Conservation (phyloP, 2,888 invertebrate species). For the Polietes domitor region DNA sequence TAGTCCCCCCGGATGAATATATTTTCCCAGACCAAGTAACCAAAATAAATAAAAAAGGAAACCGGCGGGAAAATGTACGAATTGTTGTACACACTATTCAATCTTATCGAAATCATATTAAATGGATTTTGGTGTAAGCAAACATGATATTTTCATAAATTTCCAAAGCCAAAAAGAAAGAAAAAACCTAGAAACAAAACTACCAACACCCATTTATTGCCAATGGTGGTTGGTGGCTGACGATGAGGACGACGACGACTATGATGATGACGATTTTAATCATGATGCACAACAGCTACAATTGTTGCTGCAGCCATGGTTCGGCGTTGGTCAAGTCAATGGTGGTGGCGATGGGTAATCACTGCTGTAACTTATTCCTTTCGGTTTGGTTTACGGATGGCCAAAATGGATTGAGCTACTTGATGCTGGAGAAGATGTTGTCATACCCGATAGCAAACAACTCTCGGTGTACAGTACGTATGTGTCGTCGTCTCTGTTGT, state of each 20-base stretch:
- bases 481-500: not conserved
- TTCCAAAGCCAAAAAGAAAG: constrained; percentile 51
- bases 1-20: not conserved
- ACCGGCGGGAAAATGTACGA: constrained; percentile 4
- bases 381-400: constrained; percentile 35
- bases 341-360: constrained; percentile 58
- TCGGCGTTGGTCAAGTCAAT: not conserved
- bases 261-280: constrained; percentile 49
- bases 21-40: too few species aligned
- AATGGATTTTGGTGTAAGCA: constrained; percentile 64
- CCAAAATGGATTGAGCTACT: constrained; percentile 62
- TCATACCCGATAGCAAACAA: constrained; percentile 59
- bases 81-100: constrained; percentile 40
- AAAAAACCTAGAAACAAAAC: constrained; percentile 8
- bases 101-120: constrained; percentile 68
- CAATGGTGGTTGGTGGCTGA: constrained; percentile 49
- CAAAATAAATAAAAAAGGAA: constrained; percentile 15
- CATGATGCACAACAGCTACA: constrained; percentile 39
- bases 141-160: constrained; percentile 69
- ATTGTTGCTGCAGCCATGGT: not conserved
- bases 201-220: constrained; percentile 58
- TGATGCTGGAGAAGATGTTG: constrained; percentile 60
- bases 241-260: constrained; percentile 30
- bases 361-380: constrained; percentile 46
- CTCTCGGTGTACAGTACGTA: too few species aligned